These are phyloP conservation scores for Biston betularia DNA, from an alignment of 2,888 invertebrate species.

Conservation along the genomic window DNA sequence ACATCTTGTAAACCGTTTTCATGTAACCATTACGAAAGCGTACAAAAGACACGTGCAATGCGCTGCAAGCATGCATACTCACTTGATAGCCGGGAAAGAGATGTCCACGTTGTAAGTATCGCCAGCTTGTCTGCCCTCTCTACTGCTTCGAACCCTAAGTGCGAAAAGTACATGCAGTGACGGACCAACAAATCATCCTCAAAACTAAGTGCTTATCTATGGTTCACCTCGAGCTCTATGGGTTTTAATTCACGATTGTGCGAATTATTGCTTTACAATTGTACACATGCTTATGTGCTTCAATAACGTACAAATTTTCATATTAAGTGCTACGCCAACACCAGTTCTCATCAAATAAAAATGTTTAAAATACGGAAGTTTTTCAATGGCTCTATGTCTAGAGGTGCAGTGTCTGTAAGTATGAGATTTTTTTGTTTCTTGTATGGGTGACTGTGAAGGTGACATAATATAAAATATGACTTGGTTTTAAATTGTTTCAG, in stretches of 20 bases:
- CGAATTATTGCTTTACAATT: slow-evolving; percentile 42
- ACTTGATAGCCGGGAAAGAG: slow-evolving; percentile 97
- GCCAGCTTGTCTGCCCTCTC: slow-evolving; percentile 94
- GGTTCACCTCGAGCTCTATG: not conserved
- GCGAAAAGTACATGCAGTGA: slow-evolving; percentile 85
- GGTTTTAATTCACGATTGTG: not conserved
- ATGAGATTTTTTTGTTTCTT: no score
- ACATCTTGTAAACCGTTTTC: no score
- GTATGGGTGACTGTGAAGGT: no score
- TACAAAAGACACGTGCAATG: slow-evolving; percentile 51
- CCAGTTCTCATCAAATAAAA: slow-evolving; percentile 47
- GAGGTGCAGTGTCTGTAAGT: no score
- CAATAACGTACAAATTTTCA: slow-evolving; percentile 33
- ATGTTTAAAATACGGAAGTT: not conserved
- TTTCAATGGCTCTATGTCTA: not conserved
- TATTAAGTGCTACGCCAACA: slow-evolving; percentile 54
- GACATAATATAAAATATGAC: no score
- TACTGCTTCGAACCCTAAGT: slow-evolving; percentile 89
- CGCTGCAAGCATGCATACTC: slow-evolving; percentile 81
- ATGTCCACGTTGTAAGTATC: slow-evolving; percentile 97
- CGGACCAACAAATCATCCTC: slow-evolving; percentile 69
- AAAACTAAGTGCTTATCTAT: slow-evolving; percentile 39
- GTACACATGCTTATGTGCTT: slow-evolving; percentile 58
- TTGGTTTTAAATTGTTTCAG: no score
- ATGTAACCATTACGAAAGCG: slow-evolving; percentile 2